Percentiles rank a stretch among this genome's conserved stretches.
Evolutionary conservation across 2,113 vertebrate species (phyloP).

Genomic region (Oriolus oriolus): DNA sequence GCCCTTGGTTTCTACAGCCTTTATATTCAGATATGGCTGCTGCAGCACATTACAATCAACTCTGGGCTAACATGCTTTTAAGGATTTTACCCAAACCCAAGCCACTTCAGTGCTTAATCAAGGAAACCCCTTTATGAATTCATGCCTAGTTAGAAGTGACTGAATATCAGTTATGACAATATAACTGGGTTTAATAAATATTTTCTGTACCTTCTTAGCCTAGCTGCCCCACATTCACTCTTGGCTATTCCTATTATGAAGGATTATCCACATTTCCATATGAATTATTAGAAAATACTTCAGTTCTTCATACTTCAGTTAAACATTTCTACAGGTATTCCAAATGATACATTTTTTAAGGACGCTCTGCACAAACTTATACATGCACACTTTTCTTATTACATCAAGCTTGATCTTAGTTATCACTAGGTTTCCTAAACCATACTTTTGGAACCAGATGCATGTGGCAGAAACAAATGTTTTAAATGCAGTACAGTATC

Average conservation of each 20-base stretch:
- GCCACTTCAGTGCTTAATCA: background rate
- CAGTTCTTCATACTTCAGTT: background rate
- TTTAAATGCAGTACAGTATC: background rate
- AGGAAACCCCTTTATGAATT: background rate
- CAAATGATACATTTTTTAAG: background rate
- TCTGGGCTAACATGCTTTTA: background rate
- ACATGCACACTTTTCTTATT: background rate
- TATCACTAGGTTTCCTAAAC: background rate
- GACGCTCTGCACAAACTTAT: background rate
- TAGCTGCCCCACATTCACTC: background rate
- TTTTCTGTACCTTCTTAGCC: background rate
- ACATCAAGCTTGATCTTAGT: background rate
- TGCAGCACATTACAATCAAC: background rate
- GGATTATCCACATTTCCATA: background rate
- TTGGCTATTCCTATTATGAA: background rate
- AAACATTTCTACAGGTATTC: background rate
- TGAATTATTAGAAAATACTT: background rate
- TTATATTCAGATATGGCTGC: background rate
- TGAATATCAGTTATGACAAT: background rate
- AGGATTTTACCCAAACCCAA: background rate
- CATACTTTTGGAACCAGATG: background rate
- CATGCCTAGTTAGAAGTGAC: background rate
- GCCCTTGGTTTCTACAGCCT: background rate
- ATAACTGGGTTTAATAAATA: background rate
- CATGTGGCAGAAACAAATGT: background rate